These are phyloP conservation scores for Molorchus minor DNA, from an alignment of 2,888 invertebrate genomes.

Conservation along the genomic window DNA sequence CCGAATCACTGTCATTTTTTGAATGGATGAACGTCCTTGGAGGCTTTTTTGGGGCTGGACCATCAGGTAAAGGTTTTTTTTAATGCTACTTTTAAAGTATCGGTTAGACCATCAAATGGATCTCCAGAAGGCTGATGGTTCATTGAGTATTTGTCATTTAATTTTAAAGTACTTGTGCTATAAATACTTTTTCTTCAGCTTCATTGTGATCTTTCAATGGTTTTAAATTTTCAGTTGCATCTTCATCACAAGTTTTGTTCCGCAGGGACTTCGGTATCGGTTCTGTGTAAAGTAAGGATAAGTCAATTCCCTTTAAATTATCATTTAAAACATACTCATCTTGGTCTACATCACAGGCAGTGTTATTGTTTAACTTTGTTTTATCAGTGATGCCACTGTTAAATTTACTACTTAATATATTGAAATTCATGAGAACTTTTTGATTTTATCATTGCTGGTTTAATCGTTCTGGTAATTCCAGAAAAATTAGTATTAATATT, in stretches of 20 bases:
- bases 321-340: slow-evolving; percentile 14
- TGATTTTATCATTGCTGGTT: slow-evolving; percentile 49
- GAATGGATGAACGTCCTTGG: slow-evolving; percentile 70
- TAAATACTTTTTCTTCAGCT: slow-evolving; percentile 46
- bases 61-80: slow-evolving; percentile 73
- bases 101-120: slow-evolving; percentile 61
- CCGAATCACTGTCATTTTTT: slow-evolving; percentile 12
- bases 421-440: slow-evolving; percentile 53
- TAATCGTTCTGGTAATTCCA: slow-evolving; percentile 19
- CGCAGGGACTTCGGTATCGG: slow-evolving; percentile 57
- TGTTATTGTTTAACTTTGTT: slow-evolving; percentile 24
- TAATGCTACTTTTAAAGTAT: slow-evolving; percentile 72
- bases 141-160: slow-evolving; percentile 37
- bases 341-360: slow-evolving; percentile 25
- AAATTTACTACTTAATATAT: slow-evolving; percentile 53
- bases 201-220: slow-evolving; percentile 19
- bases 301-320: slow-evolving; percentile 42
- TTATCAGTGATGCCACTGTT: slow-evolving; percentile 30
- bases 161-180: slow-evolving; percentile 50
- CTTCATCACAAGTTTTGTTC: slow-evolving; percentile 39
- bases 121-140: no score
- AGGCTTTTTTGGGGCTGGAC: slow-evolving; percentile 80
- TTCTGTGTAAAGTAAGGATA: slow-evolving; percentile 54
- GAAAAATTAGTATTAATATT: slow-evolving; percentile 20
- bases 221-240: slow-evolving; percentile 11